phyloP scores from a whole-genome alignment of 2,888 invertebrate species.

The Plagodis pulveraria region DNA sequence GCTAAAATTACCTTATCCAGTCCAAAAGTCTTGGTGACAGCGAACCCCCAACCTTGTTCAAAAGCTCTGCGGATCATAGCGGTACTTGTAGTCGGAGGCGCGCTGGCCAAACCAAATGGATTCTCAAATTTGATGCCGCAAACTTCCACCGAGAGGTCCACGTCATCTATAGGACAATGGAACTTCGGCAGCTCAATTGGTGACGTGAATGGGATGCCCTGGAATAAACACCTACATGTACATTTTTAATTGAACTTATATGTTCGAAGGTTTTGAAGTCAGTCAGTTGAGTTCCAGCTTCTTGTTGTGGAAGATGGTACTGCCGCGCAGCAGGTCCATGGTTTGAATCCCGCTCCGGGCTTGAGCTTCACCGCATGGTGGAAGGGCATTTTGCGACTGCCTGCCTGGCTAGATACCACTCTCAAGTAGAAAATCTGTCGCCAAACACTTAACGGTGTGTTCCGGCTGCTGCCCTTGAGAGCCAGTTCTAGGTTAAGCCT shows the following conservation, averaged over 20 bases:
- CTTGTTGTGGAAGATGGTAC: no score
- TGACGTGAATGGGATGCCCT: conserved; percentile 86
- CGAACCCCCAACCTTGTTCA: conserved; percentile 98
- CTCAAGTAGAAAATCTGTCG: no score
- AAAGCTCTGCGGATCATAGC: conserved; percentile 98
- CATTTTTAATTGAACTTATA: background rate
- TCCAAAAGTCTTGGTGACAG: conserved; percentile 98
- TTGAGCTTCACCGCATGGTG: no score
- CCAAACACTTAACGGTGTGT: no score
- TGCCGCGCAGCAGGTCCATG: no score
- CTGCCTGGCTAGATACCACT: no score
- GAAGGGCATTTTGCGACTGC: no score
- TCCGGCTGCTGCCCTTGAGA: no score
- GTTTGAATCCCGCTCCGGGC: no score
- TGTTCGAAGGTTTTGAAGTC: no score
- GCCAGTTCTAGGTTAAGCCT: no score
- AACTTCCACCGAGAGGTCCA: conserved; percentile 96
- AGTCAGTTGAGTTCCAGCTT: no score
- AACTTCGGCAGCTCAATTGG: conserved; percentile 94
- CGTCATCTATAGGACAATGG: conserved; percentile 95
- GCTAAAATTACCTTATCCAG: conserved; percentile 91
- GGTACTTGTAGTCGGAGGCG: conserved; percentile 97
- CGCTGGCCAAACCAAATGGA: conserved; percentile 98
- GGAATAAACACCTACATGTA: conserved; percentile 30
- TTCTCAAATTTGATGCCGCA: conserved; percentile 98